phyloP scores from a whole-genome alignment of 1,140 invertebrate species.

The Berghia stephanieae region DNA sequence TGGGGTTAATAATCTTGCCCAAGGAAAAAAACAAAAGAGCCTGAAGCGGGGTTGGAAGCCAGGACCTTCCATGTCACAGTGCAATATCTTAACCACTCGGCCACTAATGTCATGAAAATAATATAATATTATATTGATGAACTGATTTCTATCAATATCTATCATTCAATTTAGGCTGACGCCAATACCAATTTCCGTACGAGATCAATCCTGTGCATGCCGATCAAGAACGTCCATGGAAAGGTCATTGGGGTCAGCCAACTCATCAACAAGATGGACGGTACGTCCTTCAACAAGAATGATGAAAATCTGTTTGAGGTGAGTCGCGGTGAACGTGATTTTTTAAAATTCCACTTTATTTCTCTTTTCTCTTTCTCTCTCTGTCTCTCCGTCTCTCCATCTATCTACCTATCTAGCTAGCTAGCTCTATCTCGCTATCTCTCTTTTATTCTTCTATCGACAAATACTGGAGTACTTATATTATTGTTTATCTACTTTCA shows the following conservation, averaged over 20 bases:
- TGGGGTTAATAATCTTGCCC: too few species aligned
- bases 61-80: too few species aligned
- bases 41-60: too few species aligned
- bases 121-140: too few species aligned
- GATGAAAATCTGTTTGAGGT: slow-evolving; percentile 80
- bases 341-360: too few species aligned
- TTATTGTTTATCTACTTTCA: too few species aligned
- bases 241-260: slow-evolving; percentile 89
- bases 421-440: too few species aligned
- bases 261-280: slow-evolving; percentile 92
- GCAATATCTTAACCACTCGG: too few species aligned
- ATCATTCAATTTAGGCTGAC: slow-evolving; percentile 75
- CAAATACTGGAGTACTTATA: too few species aligned
- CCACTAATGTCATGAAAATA: too few species aligned
- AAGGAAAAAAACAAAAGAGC: too few species aligned
- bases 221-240: slow-evolving; percentile 87
- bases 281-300: slow-evolving; percentile 83
- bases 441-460: too few species aligned
- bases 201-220: slow-evolving; percentile 89
- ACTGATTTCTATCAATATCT: not conserved
- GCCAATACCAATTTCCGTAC: slow-evolving; percentile 88
- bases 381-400: not conserved
- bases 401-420: slow-evolving; percentile 1
- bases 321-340: slow-evolving; percentile 12
- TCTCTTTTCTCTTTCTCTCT: not conserved